Evolutionary conservation across 2,113 vertebrate genomes (phyloP).

Genomic region (Rhombomys opimus): DNA sequence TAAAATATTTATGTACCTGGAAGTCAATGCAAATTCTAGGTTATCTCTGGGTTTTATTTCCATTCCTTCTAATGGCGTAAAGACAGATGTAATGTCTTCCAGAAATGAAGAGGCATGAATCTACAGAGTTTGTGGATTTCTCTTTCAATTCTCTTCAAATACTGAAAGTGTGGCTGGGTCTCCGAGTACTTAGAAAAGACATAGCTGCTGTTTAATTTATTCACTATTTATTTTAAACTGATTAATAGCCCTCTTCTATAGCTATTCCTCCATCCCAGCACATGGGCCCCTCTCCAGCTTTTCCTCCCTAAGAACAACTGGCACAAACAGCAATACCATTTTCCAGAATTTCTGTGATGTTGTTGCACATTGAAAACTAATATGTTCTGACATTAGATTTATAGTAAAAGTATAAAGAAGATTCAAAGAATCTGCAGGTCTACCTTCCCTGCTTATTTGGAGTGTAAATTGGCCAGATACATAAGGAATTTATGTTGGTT

Average conservation of each 20-base stretch:
- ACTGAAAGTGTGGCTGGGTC: not conserved
- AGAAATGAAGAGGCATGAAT: conserved; percentile 10
- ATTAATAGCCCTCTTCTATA: not conserved
- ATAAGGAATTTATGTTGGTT: not conserved
- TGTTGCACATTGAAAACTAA: not conserved
- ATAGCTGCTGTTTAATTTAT: not conserved
- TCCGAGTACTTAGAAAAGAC: not conserved
- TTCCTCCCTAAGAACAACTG: not conserved
- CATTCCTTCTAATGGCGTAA: not conserved
- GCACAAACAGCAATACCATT: not conserved
- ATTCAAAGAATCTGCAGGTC: not conserved
- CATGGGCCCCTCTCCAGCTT: not conserved
- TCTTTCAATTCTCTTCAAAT: not conserved
- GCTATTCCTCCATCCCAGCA: rapidly evolving
- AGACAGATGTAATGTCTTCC: not conserved
- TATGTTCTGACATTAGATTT: not conserved
- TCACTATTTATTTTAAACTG: not conserved
- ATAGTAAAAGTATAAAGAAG: not conserved
- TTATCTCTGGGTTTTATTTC: conserved; percentile 44
- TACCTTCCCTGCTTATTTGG: not conserved
- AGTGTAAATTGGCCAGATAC: not conserved
- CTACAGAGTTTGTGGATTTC: not conserved
- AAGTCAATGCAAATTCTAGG: conserved; percentile 52
- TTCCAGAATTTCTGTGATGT: not conserved
- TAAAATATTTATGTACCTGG: conserved; percentile 68